Base-by-base conservation (phyloP, 2,888 invertebrate genomes). In the Cosmia trapezina region DNA sequence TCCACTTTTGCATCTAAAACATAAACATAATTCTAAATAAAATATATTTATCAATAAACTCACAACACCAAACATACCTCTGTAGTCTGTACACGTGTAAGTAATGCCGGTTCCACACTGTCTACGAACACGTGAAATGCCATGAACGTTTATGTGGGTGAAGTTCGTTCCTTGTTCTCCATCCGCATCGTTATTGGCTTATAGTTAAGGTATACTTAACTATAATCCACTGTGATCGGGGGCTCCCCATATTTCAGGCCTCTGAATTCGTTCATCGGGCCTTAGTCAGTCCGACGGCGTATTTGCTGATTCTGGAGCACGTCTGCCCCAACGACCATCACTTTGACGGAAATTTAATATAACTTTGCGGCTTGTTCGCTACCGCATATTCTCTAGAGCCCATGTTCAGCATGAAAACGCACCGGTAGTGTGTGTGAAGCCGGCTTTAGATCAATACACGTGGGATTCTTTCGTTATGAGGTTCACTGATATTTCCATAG, bases 41-140 rank as follows among this genome's bases (percentile, higher is more conserved):
- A 61, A 62, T 1, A 60, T 64, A 53, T 78, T 74, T 61, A 74
- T 57, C 64, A 61, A 68, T 80, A 80, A 61, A 65, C 64, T 74
- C 22, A 7, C 60, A 37, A 41, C 33, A 57, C 28, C 28, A 3
- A 28, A 28, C 28, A 77, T 54, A 64, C 53, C n/a, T 63, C 33
- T 9, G 0, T 28, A 28, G 28, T 28, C 1, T 1, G 28, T 33
- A 41, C 63, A 60, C 67, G 67, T 68, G 51, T 64, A 43, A 41
- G n/a, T 28, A 49, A 78, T 11, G 63, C 22, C 28, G 59, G 43
- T n/a, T 63, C 9, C 63, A 78, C 53, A 70, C 45, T 19, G 33
- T 22, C 28, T 19, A 2, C 17, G 22, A 47, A 47, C 17, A 17
- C 2, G 22, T 17, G 6, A 49, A 22, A 17, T 12, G 4, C 1